Conservation (phyloP, 2,888 invertebrate species). For the Allolobophora icterica region DNA sequence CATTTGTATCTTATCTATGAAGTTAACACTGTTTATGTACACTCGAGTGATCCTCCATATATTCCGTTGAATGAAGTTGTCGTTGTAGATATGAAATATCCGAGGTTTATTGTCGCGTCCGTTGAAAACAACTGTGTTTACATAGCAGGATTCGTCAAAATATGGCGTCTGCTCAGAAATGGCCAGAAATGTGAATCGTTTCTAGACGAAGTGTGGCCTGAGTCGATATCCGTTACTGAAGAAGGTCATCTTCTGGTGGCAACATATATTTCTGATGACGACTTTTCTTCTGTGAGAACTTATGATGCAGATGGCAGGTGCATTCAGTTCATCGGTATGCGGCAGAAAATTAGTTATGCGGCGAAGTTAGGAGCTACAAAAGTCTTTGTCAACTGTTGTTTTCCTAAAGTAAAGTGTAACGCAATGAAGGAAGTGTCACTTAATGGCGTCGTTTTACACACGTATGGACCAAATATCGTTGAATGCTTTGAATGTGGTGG, state of each 20-base stretch:
- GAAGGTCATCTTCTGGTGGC: background rate
- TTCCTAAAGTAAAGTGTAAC: background rate
- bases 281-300: background rate
- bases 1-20: background rate
- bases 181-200: background rate
- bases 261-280: background rate
- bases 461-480: background rate
- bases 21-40: background rate
- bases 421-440: background rate
- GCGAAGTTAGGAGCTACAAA: background rate
- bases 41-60: conserved; percentile 10
- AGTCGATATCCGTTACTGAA: background rate
- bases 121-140: background rate
- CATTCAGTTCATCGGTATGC: background rate
- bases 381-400: background rate
- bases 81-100: background rate
- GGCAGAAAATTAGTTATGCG: background rate
- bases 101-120: background rate
- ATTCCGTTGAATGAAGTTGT: background rate
- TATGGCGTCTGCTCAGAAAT: background rate
- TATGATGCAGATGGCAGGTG: background rate
- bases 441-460: background rate
- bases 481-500: background rate
- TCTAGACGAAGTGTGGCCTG: background rate
- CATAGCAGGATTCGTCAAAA: background rate